Evolutionary conservation across 2,113 vertebrate genomes (phyloP).

Genomic region (Eonycteris spelaea): DNA sequence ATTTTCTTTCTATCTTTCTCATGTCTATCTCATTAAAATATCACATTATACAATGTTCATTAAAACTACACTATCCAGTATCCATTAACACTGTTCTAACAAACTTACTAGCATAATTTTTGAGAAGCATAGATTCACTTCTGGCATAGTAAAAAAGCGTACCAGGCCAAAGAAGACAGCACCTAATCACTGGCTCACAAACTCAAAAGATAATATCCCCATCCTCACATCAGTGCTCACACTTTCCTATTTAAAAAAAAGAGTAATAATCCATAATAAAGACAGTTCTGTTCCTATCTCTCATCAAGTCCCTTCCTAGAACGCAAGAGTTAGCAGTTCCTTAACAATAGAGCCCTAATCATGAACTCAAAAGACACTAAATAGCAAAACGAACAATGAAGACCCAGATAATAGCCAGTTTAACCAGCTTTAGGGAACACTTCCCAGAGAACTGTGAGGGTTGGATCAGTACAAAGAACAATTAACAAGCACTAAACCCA

Average conservation of each 20-base stretch:
- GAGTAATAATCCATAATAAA: not conserved
- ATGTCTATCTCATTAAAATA: not conserved
- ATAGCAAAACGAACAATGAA: conserved; percentile 43
- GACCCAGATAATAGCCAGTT: conserved; percentile 17
- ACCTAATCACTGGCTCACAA: not conserved
- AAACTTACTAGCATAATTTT: not conserved
- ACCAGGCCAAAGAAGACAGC: not conserved
- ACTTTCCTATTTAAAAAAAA: not conserved
- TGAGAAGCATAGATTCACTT: conserved; percentile 27
- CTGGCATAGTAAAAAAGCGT: not conserved
- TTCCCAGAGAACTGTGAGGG: conserved; percentile 7
- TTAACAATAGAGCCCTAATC: not conserved
- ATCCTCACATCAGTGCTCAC: not conserved
- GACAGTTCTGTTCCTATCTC: not conserved
- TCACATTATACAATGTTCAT: conserved; percentile 17
- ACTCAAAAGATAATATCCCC: not conserved
- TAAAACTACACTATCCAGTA: not conserved
- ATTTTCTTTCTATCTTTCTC: conserved; percentile 4
- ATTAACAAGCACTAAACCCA: conserved; percentile 37
- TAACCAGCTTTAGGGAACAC: conserved; percentile 11
- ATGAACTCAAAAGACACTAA: conserved; percentile 39
- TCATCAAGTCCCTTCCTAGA: not conserved
- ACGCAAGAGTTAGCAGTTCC: conserved; percentile 4
- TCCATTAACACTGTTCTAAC: not conserved
- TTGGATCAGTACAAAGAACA: conserved; percentile 49